Conservation (phyloP, 2,888 invertebrate species). For the Synanthedon vespiformis region DNA sequence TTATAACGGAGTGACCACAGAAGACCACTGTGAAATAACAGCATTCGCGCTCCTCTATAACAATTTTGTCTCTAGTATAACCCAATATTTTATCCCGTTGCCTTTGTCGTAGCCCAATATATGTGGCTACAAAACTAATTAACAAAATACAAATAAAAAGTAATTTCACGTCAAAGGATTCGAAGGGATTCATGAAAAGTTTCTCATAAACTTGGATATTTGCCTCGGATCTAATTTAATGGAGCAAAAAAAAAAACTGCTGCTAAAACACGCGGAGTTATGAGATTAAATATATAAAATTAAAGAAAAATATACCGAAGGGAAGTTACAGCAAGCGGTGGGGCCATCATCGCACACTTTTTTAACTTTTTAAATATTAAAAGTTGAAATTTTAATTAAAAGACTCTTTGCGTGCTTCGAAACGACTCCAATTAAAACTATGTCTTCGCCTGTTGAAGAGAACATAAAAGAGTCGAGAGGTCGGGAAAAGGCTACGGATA, state of each 20-base stretch:
- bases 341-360: conserved; percentile 4
- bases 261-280: too few relatives aligned
- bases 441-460: conserved; percentile 40
- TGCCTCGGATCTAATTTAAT: neutral
- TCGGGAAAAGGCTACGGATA: conserved; percentile 41
- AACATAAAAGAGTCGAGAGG: conserved; percentile 40
- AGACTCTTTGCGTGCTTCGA: conserved; percentile 43
- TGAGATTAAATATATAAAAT: neutral
- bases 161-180: too few relatives aligned
- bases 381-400: conserved; percentile 59
- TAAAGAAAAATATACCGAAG: conserved; percentile 16
- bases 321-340: conserved; percentile 29
- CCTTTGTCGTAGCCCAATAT: too few relatives aligned
- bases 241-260: neutral
- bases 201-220: neutral
- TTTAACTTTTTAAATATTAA: conserved; percentile 26
- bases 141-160: too few relatives aligned
- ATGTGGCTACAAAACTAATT: too few relatives aligned
- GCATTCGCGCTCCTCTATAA: too few relatives aligned
- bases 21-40: too few relatives aligned
- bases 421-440: conserved; percentile 65
- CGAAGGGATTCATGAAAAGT: too few relatives aligned
- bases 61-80: too few relatives aligned
- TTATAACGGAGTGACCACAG: too few relatives aligned
- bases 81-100: too few relatives aligned